These are phyloP conservation scores for Marmota flaviventris DNA, from an alignment of 2,113 vertebrate genomes.

Conservation along the genomic window DNA sequence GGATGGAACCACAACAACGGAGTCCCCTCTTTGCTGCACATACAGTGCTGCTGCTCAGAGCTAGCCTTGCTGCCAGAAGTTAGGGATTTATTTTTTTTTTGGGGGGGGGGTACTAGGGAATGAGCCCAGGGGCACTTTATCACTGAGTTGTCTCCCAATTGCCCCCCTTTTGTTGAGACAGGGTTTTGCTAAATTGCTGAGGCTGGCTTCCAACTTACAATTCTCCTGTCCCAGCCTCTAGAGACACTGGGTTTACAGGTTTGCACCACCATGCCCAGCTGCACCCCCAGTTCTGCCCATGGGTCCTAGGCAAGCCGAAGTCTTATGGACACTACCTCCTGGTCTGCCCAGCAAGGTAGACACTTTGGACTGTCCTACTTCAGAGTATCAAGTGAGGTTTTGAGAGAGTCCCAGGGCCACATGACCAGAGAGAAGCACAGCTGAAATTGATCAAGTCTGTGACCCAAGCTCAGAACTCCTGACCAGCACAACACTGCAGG, in stretches of 20 bases:
- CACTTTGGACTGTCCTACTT: background rate
- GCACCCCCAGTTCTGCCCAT: background rate
- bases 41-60: fast-evolving
- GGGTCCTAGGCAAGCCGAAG: fast-evolving
- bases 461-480: background rate
- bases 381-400: background rate
- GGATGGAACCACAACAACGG: background rate
- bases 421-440: background rate
- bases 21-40: background rate
- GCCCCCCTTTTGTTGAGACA: too few relatives aligned
- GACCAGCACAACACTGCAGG: background rate
- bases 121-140: too few relatives aligned
- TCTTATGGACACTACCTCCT: fast-evolving
- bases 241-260: too few relatives aligned
- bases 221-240: too few relatives aligned
- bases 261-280: too few relatives aligned
- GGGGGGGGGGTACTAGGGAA: too few relatives aligned
- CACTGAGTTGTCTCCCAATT: too few relatives aligned
- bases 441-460: background rate
- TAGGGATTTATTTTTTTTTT: too few relatives aligned
- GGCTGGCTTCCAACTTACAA: too few relatives aligned
- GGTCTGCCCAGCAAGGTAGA: background rate
- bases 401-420: background rate
- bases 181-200: too few relatives aligned
- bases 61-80: too few relatives aligned